Evolutionary conservation across 2,113 vertebrate genomes (phyloP).

Genomic region (Onychostoma macrolepis): DNA sequence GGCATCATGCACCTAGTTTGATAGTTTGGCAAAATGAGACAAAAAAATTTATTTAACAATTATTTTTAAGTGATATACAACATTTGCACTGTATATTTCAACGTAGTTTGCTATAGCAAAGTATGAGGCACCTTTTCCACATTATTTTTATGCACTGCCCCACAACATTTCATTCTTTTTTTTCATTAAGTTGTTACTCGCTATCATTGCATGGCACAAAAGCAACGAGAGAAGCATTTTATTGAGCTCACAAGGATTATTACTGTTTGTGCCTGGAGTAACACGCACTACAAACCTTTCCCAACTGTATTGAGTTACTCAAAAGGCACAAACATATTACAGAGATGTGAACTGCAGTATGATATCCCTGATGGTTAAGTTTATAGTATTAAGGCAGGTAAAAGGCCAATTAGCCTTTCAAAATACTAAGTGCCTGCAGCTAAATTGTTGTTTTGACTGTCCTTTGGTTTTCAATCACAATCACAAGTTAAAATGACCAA

Average conservation of each 20-base stretch:
- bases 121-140: background rate
- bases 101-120: background rate
- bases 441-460: background rate
- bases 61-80: background rate
- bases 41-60: background rate
- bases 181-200: background rate
- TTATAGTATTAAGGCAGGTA: background rate
- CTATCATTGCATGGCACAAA: background rate
- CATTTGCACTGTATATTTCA: background rate
- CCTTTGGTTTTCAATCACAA: background rate
- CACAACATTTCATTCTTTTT: background rate
- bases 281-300: background rate
- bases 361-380: background rate
- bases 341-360: background rate
- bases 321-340: background rate
- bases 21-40: background rate
- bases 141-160: background rate
- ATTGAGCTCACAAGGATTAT: constrained; percentile 12
- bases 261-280: constrained; percentile 4
- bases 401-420: background rate
- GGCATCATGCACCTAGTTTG: background rate
- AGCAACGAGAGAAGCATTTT: background rate
- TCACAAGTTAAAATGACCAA: background rate
- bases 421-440: background rate
- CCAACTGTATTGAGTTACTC: constrained; percentile 3